Base-by-base conservation (phyloP, 2,888 invertebrate species). In the Leptinotarsa juncta region DNA sequence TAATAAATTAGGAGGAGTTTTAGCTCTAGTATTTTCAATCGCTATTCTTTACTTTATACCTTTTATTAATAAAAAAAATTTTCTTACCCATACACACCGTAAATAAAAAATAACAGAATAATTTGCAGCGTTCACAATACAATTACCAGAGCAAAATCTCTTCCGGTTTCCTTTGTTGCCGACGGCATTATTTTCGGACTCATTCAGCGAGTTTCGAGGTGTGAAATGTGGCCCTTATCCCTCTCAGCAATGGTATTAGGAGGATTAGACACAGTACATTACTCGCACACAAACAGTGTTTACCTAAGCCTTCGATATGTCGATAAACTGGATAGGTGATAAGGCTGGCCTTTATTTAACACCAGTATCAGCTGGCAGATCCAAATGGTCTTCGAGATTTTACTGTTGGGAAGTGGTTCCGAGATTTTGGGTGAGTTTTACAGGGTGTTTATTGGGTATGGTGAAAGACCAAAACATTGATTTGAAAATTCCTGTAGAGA, bases 221-320 rank as follows among this genome's bases (percentile, higher is more conserved):
- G 86, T 84, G 86, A 86, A 86, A 82, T 82, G 81, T 82, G 81
- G 75, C 83, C 80, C 83, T 86, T 84, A 86, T 86, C 86, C 85
- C 80, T 81, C 81, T 82, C 14, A 80, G 83, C 81, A 83, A 84
- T 84, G 83, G 86, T 80, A 86, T 87, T 87, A 86, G 84, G 81
- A 78, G 84, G 86, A 85, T 87, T 88, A 87, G 80, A 79, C 78
- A 84, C 86, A 84, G 84, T 81, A 83, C 86, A 85, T 86, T 86
- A 85, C 84, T 83, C 82, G 79, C 80, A 81, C 81, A 88, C 85
- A 88, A 88, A 86, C 83, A 85, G 76, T 88, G 87, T 88, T 88
- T 79, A 79, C 79, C 78, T 79, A 77, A 74, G 75, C 77, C 81
- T 82, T 82, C 82, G 84, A 84, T 83, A 84, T 80, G 84, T 83